phyloP scores from a whole-genome alignment of 2,113 vertebrate genomes.

The Rhinopomastus cyanomelas region DNA sequence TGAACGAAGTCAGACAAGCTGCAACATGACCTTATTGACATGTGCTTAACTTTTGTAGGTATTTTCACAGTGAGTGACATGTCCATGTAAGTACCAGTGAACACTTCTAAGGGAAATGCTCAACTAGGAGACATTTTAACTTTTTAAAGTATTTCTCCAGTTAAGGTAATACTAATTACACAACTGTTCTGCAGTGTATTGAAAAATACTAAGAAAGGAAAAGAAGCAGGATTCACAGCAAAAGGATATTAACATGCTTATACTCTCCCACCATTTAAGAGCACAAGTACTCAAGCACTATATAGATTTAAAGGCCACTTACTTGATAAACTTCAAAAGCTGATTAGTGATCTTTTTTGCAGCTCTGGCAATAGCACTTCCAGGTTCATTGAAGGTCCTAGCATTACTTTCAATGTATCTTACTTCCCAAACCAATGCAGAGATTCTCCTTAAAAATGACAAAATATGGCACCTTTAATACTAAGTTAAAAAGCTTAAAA shows the following conservation, averaged over 20 bases:
- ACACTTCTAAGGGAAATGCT: not conserved
- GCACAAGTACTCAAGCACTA: not conserved
- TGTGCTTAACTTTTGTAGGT: not conserved
- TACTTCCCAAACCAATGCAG: conserved; percentile 94
- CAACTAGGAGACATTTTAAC: too few species aligned
- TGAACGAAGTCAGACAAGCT: not conserved
- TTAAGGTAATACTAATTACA: not conserved
- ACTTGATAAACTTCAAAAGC: conserved; percentile 94
- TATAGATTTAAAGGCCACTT: conserved; percentile 49
- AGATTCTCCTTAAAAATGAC: conserved; percentile 82
- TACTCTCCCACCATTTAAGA: not conserved
- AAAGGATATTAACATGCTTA: not conserved
- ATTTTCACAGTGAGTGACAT: not conserved
- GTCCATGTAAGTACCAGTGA: not conserved
- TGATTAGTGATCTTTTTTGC: conserved; percentile 92
- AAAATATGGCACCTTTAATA: conserved; percentile 9
- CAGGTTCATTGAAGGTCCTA: conserved; percentile 93
- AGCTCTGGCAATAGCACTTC: conserved; percentile 92
- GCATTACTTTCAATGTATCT: conserved; percentile 93
- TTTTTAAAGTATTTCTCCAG: not conserved
- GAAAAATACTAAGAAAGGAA: not conserved
- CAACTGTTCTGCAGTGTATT: not conserved
- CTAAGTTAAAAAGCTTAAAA: not conserved
- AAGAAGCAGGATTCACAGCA: not conserved
- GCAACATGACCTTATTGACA: not conserved